Evolutionary conservation across 2,888 invertebrate genomes (phyloP).

Genomic region (Odontothrips loti): DNA sequence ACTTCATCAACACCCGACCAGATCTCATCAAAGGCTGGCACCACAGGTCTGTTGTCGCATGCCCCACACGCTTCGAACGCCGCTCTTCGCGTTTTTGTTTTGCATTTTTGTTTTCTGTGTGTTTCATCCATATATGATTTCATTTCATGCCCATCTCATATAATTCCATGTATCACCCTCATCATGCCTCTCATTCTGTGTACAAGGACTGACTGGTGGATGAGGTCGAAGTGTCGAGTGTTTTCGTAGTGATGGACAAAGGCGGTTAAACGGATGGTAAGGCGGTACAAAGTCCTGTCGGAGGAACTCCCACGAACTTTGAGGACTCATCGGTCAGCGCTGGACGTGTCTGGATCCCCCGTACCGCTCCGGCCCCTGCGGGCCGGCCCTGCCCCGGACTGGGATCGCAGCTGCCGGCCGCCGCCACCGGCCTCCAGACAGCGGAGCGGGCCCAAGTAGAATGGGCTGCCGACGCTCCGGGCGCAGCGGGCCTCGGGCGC

Average conservation of each 20-base stretch:
- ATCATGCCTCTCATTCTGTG: constrained; percentile 4
- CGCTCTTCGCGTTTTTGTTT: neutral
- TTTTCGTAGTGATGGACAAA: too few species aligned
- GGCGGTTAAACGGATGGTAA: too few species aligned
- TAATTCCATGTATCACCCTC: constrained; percentile 2
- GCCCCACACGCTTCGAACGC: neutral
- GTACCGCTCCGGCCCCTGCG: neutral
- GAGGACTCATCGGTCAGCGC: neutral
- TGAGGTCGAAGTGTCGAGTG: too few species aligned
- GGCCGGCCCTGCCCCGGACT: neutral
- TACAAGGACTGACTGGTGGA: too few species aligned
- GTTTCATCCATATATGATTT: neutral
- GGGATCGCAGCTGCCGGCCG: neutral
- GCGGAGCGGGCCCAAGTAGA: neutral
- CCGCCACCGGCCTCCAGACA: too few species aligned
- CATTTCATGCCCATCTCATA: neutral
- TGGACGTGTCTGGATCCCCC: neutral
- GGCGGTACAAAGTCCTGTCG: neutral
- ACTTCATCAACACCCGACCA: constrained; percentile 44
- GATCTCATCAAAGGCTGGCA: constrained; percentile 40
- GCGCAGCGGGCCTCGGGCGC: neutral
- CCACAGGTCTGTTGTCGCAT: constrained; percentile 37
- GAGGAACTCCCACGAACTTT: neutral
- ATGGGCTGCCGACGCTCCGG: constrained; percentile 1
- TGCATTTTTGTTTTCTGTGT: neutral